Conservation (phyloP, 2,888 invertebrate species). For the Colostygia pectinataria region DNA sequence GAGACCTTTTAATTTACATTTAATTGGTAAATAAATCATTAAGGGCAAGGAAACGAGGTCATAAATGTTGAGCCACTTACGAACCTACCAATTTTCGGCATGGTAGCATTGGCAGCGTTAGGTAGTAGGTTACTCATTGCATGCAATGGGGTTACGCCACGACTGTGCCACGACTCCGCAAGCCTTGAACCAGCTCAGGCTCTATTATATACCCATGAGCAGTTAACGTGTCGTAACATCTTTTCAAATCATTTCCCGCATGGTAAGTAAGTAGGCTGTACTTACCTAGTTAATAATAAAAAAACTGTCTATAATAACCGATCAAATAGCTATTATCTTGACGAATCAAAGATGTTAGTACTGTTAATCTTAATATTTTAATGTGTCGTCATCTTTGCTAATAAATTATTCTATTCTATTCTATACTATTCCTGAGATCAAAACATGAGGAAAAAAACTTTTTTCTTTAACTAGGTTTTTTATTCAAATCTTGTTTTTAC, state of each 20-base stretch:
- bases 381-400: no score
- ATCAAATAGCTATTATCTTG: no score
- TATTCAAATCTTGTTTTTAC: no score
- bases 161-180: background rate
- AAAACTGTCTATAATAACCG: no score
- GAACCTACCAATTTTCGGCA: slow-evolving; percentile 33
- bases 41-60: slow-evolving; percentile 65
- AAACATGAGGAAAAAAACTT: no score
- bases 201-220: slow-evolving; percentile 57
- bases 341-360: no score
- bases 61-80: slow-evolving; percentile 53
- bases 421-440: no score
- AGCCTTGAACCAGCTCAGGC: slow-evolving; percentile 59
- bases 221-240: slow-evolving; percentile 60
- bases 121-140: slow-evolving; percentile 36
- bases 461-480: no score
- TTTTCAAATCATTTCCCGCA: slow-evolving; percentile 42
- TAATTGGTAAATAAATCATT: slow-evolving; percentile 31
- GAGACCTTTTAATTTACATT: no score
- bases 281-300: no score
- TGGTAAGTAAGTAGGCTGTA: background rate
- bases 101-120: slow-evolving; percentile 6
- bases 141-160: slow-evolving; percentile 59
- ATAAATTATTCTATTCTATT: no score
- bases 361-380: no score